Evolutionary conservation across 2,797 vertebrate species (phyloP).

Genomic region (Arctocebus calabarensis): DNA sequence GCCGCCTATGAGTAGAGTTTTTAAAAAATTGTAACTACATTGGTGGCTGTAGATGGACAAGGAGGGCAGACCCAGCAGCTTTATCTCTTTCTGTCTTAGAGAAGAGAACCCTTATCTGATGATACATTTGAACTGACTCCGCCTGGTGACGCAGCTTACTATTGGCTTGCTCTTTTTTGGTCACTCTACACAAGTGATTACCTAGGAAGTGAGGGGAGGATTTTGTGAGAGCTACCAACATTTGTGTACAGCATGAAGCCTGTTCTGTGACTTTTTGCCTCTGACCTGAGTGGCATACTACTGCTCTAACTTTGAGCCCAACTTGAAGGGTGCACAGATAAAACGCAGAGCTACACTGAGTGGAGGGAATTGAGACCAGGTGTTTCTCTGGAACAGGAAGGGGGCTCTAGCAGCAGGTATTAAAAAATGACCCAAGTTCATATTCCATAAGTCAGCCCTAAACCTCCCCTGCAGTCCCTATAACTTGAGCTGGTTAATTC

Average conservation of each 20-base stretch:
- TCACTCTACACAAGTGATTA: neutral
- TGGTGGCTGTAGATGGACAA: neutral
- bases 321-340: neutral
- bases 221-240: neutral
- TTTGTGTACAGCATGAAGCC: neutral
- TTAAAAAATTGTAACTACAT: neutral
- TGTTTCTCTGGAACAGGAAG: neutral
- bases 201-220: neutral
- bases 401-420: neutral
- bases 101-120: slow-evolving; percentile 4
- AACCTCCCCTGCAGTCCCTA: neutral
- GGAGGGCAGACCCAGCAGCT: neutral
- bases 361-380: neutral
- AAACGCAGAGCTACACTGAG: neutral
- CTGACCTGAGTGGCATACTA: neutral
- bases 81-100: neutral
- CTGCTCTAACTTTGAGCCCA: neutral
- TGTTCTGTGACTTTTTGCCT: neutral
- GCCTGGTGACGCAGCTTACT: neutral
- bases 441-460: neutral
- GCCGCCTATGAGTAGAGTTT: neutral
- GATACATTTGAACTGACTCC: neutral
- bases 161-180: neutral
- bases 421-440: neutral
- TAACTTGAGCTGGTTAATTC: neutral